A percentile compares a stretch with the other conserved stretches of the same genome.
Conservation (phyloP, 2,888 invertebrate species). For the Callyntrura sp. region DNA sequence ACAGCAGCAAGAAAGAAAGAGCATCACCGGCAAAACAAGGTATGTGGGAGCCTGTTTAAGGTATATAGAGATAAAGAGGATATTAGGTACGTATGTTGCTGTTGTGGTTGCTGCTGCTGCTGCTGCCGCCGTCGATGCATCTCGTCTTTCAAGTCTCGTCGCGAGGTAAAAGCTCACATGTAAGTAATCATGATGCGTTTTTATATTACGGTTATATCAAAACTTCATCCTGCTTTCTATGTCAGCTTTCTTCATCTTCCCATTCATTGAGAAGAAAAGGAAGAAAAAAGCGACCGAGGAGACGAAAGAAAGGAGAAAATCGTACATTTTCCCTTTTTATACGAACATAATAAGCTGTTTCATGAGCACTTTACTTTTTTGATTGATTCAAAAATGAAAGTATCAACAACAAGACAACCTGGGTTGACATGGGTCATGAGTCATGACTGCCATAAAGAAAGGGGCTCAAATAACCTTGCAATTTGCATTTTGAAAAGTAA, state of each 20-base stretch:
- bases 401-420: too few species aligned
- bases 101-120: neutral
- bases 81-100: neutral
- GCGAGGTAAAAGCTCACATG: conserved; percentile 45
- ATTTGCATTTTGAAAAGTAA: too few species aligned
- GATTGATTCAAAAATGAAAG: too few species aligned
- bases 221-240: conserved; percentile 38
- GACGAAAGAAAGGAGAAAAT: conserved; percentile 9
- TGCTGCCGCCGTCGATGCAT: neutral
- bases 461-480: too few species aligned
- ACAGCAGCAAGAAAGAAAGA: too few species aligned
- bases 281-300: neutral
- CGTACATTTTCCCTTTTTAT: too few species aligned
- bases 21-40: neutral
- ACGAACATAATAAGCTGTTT: neutral
- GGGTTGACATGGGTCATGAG: too few species aligned
- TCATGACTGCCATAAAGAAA: too few species aligned
- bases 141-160: conserved; percentile 37
- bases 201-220: conserved; percentile 4
- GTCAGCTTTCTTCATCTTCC: conserved; percentile 39
- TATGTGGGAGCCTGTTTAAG: neutral
- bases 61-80: neutral
- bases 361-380: conserved; percentile 25
- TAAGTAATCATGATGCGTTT: conserved; percentile 40
- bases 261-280: conserved; percentile 40